Evolutionary conservation across 2,888 invertebrate species (phyloP), one percentile per base, ranked within the genome.

Genomic region (Troilus luridus): DNA sequence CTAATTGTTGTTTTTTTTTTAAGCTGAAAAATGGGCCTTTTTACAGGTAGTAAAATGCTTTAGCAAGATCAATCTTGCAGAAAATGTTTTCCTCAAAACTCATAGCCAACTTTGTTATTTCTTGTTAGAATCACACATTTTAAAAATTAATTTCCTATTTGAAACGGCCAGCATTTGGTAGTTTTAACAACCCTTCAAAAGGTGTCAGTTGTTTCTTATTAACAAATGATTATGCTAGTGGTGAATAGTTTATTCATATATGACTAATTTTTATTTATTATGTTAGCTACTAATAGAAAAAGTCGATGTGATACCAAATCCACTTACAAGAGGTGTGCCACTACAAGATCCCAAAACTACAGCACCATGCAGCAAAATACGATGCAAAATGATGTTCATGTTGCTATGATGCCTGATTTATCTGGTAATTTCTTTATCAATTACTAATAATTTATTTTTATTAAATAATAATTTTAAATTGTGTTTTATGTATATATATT

Each of bases 351-450:
- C 95, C 8, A 96, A 95, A 94, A 95, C 95, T 17, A 96, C 95
- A 64, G 96, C 95, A 93, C 95, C 96, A 91, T 94, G 95, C 94
- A 95, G 85, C 94, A 95, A 92, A 95, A 95, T 91, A 95, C 95
- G 14, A 94, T 94, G 59, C 94, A 93, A 91, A 95, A 94, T 91
- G 97, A 97, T 93, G 96, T 97, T 90, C 96, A 97, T 92, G 96
- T 97, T 6, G 96, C 97, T 0, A 97, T 97, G 96, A 93, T 98
- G 93, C 97, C 97, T 0, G 97, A 98, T 94, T 94, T 98, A n/a
- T 97, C 97, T 77, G 96, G 96, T 95, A 93, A 93, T 93, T 24
- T 58, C 19, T 67, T 90, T 21, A 81, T 81, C 54, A 21, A n/a
- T 85, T 85, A 85, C n/a, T 85, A 11, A 56, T 85, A n/a, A n/a